Conservation (phyloP, 1,140 invertebrate genomes). For the Capitella teleta region DNA sequence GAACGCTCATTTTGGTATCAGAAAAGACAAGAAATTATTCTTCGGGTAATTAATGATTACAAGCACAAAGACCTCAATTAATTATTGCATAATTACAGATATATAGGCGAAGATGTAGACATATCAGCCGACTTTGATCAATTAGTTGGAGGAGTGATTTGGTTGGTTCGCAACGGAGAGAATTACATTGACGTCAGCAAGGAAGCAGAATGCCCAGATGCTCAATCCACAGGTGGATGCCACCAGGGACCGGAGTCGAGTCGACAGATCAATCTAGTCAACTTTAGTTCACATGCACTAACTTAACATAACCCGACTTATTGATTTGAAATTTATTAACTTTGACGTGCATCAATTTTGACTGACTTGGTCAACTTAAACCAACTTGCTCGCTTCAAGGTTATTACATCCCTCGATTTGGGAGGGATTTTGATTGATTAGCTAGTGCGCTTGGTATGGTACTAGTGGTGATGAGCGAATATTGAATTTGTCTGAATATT, state of each 20-base stretch:
- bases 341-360: too few species aligned
- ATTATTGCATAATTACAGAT: slow-evolving; percentile 17
- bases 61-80: not conserved
- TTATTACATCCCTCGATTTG: too few species aligned
- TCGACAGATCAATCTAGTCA: too few species aligned
- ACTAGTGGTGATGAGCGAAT: too few species aligned
- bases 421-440: too few species aligned
- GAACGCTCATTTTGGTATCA: slow-evolving; percentile 42
- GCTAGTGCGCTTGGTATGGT: too few species aligned
- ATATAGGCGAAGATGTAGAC: slow-evolving; percentile 34
- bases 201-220: slow-evolving; percentile 36
- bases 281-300: too few species aligned
- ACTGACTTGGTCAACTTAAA: too few species aligned
- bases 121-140: slow-evolving; percentile 30
- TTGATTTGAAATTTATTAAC: too few species aligned
- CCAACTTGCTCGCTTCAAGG: too few species aligned
- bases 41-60: slow-evolving; percentile 25
- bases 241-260: not conserved
- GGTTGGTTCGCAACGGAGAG: slow-evolving; percentile 36
- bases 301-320: too few species aligned
- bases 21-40: slow-evolving; percentile 32
- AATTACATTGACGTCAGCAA: slow-evolving; percentile 30
- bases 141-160: slow-evolving; percentile 40
- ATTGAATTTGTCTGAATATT: too few species aligned
- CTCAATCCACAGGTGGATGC: slow-evolving; percentile 39